Evolutionary conservation across 2,113 vertebrate species (phyloP).

Genomic region (Notarius lentiginosus): DNA sequence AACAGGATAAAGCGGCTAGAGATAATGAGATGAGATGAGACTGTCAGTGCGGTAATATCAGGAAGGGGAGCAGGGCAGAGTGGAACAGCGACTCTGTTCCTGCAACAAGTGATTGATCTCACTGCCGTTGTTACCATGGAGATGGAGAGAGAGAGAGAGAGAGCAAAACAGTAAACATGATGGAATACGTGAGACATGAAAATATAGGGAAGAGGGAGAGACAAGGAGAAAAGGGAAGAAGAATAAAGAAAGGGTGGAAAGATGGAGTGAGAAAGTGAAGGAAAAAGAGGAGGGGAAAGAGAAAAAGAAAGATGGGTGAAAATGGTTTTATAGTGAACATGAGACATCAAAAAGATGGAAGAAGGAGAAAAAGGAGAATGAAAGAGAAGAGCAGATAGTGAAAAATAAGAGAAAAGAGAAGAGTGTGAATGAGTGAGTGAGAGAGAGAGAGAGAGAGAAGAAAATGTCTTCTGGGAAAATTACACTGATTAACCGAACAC

Average conservation of each 20-base stretch:
- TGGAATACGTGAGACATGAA: slow-evolving; percentile 4
- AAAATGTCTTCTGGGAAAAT: neutral
- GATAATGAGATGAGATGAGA: no score
- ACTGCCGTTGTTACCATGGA: slow-evolving; percentile 40
- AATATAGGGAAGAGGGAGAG: neutral
- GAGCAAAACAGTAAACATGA: neutral
- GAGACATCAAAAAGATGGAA: neutral
- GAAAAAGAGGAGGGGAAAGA: neutral
- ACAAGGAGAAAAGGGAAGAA: neutral
- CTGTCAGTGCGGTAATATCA: neutral
- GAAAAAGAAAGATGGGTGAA: neutral
- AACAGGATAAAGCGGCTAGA: no score
- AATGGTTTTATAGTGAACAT: neutral
- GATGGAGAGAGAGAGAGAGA: neutral
- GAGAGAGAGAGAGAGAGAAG: neutral
- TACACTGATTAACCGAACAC: neutral
- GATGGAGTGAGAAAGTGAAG: neutral
- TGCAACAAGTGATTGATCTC: slow-evolving; percentile 40
- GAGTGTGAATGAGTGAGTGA: neutral
- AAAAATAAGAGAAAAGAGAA: neutral
- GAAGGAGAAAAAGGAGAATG: neutral
- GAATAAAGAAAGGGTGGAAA: neutral
- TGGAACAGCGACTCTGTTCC: slow-evolving; percentile 11
- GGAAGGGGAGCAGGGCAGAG: neutral
- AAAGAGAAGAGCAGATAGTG: neutral